Evolutionary conservation across 2,797 vertebrate species (phyloP).

Genomic region (Amphiprion clarkii): DNA sequence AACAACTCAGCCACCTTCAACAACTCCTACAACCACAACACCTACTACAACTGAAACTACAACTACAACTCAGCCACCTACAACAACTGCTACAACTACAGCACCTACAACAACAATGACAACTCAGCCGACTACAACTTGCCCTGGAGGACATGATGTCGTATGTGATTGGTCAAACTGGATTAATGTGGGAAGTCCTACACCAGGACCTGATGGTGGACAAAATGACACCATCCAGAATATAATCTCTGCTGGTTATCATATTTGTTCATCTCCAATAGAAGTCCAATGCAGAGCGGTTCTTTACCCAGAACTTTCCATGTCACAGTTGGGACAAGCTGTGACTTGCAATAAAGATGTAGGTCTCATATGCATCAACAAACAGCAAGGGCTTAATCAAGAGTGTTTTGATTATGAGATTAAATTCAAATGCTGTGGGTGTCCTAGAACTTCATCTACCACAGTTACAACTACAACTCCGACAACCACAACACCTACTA

Average conservation of each 20-base stretch:
- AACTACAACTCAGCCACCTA: background rate
- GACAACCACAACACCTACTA: background rate
- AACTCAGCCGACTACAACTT: background rate
- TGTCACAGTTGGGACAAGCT: conserved; percentile 34
- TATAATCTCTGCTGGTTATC: conserved; percentile 11
- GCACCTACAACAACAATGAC: conserved; percentile 1
- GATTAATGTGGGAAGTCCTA: conserved; percentile 8
- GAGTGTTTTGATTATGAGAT: conserved; percentile 69
- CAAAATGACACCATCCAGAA: conserved; percentile 36
- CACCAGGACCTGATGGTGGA: conserved; percentile 10
- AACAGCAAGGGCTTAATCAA: conserved; percentile 39
- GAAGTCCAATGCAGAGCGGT: conserved; percentile 34
- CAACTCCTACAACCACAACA: background rate
- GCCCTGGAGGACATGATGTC: background rate
- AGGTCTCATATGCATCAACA: conserved; percentile 55
- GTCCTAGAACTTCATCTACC: background rate
- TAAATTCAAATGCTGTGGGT: conserved; percentile 42
- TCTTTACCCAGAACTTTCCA: conserved; percentile 6
- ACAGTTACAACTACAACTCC: conserved; percentile 9
- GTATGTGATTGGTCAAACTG: conserved; percentile 4
- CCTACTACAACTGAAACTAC: background rate
- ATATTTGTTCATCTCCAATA: conserved; percentile 11
- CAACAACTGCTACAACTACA: background rate
- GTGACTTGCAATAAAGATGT: conserved; percentile 36
- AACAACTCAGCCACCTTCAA: background rate